A percentile compares a stretch with the other conserved stretches of the same genome.
phyloP scores from a whole-genome alignment of 2,888 invertebrate genomes.

The Merodon equestris region DNA sequence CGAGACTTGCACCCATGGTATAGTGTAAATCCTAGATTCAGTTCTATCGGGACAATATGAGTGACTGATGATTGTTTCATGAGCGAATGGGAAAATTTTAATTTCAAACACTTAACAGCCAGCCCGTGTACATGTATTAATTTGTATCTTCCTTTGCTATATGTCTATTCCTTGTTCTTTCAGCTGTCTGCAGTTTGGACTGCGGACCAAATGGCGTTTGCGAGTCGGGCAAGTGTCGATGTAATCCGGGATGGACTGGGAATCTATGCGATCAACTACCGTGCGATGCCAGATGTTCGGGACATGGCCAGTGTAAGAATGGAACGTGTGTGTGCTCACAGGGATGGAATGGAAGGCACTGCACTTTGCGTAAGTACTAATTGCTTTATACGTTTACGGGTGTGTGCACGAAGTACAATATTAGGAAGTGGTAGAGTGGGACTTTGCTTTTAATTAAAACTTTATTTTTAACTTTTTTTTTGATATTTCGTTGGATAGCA shows the following conservation, averaged over 20 bases:
- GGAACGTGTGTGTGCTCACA: conserved; percentile 98
- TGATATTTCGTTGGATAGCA: too few species aligned
- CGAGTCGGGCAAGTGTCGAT: conserved; percentile 93
- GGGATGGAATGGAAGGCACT: conserved; percentile 99
- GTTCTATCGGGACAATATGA: conserved; percentile 35
- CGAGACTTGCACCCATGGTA: conserved; percentile 4
- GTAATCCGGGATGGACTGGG: conserved; percentile 96
- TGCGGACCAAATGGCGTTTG: conserved; percentile 97
- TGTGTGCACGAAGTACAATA: neutral
- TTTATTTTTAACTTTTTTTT: too few species aligned
- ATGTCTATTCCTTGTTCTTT: conserved; percentile 63
- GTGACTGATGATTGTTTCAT: conserved; percentile 63
- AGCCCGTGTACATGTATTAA: conserved; percentile 32
- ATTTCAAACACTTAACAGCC: conserved; percentile 69
- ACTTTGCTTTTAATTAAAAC: too few species aligned
- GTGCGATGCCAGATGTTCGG: conserved; percentile 94
- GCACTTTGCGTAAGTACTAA: conserved; percentile 92
- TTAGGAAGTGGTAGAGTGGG: too few species aligned
- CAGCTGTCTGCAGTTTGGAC: conserved; percentile 94
- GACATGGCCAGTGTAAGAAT: conserved; percentile 98
- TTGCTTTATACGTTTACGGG: neutral
- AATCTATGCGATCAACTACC: conserved; percentile 93
- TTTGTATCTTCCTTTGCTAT: conserved; percentile 39
- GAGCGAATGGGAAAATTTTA: conserved; percentile 57
- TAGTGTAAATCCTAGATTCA: conserved; percentile 6